Conservation (phyloP, 2,888 invertebrate genomes). For the Cheilosia variabilis region DNA sequence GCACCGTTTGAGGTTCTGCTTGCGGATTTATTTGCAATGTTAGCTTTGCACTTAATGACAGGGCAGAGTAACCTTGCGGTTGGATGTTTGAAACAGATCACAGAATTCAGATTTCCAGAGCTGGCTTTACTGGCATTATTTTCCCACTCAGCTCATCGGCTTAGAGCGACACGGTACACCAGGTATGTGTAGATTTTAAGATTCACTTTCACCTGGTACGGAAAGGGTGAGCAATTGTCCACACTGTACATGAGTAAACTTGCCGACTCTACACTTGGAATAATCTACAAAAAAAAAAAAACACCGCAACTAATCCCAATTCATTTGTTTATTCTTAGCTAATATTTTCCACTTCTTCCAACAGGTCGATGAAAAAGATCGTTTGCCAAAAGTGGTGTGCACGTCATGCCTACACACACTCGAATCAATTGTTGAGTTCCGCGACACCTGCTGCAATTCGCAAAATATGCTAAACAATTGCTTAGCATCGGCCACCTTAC, state of each 20-base stretch:
- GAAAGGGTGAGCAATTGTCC: too few species aligned
- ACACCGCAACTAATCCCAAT: too few species aligned
- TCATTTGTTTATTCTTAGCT: not conserved
- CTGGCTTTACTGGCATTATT: too few species aligned
- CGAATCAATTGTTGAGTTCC: conserved; percentile 87
- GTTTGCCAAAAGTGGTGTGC: conserved; percentile 88
- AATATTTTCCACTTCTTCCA: not conserved
- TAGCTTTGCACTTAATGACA: conserved; percentile 59
- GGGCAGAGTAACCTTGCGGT: conserved; percentile 63
- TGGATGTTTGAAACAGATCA: conserved; percentile 54
- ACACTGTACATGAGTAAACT: too few species aligned
- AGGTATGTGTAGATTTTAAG: too few species aligned
- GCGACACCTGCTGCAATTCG: conserved; percentile 87
- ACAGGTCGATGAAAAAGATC: conserved; percentile 88
- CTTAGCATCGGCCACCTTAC: conserved; percentile 87
- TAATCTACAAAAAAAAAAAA: too few species aligned
- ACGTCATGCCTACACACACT: conserved; percentile 86
- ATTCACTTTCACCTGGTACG: too few species aligned
- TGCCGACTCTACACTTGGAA: too few species aligned
- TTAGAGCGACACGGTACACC: too few species aligned
- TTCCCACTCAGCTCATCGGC: too few species aligned
- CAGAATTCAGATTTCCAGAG: conserved; percentile 54
- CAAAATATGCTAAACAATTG: conserved; percentile 88
- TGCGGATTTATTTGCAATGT: conserved; percentile 53
- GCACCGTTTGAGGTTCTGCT: conserved; percentile 61